Percentiles rank a stretch among this genome's conserved stretches.
Evolutionary conservation across 2,797 vertebrate species (phyloP).

Genomic region (Arctocebus calabarensis): DNA sequence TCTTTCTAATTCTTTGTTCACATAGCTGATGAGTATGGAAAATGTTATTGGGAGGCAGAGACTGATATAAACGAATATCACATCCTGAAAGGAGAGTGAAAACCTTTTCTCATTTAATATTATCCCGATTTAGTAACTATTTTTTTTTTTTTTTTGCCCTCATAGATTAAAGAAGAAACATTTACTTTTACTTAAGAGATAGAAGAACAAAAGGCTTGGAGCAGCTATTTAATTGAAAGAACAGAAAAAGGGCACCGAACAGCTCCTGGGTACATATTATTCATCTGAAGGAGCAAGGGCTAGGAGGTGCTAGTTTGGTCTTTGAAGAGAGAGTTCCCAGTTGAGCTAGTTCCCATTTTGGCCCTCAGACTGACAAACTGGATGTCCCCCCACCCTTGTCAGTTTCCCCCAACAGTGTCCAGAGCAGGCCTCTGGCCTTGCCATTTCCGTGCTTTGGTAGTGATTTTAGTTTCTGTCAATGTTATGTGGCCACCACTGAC

Average conservation of each 20-base stretch:
- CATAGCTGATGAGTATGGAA: slow-evolving; percentile 29
- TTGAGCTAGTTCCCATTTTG: rapidly evolving
- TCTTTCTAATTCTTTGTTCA: slow-evolving; percentile 75
- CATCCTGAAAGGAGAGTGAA: slow-evolving; percentile 21
- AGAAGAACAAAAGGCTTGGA: background rate
- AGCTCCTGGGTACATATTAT: rapidly evolving
- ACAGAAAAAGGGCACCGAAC: rapidly evolving
- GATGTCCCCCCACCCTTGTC: rapidly evolving
- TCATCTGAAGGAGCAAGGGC: rapidly evolving
- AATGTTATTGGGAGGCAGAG: background rate
- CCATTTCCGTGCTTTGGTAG: background rate
- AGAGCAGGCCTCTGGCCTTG: too few relatives aligned
- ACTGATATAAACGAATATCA: slow-evolving; percentile 60
- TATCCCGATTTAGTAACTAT: slow-evolving; percentile 66
- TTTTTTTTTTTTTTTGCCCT: background rate
- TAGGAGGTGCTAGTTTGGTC: rapidly evolving
- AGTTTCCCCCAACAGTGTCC: rapidly evolving
- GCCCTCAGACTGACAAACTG: rapidly evolving
- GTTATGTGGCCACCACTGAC: rapidly evolving
- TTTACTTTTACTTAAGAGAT: slow-evolving; percentile 63
- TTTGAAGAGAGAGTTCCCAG: rapidly evolving
- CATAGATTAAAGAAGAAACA: background rate
- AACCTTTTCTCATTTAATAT: slow-evolving; percentile 49
- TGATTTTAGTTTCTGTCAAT: background rate
- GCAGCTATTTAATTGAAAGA: background rate